A percentile compares a stretch with the other conserved stretches of the same genome.
Evolutionary conservation across 2,113 vertebrate species (phyloP).

Genomic region (Hippocampus comes): DNA sequence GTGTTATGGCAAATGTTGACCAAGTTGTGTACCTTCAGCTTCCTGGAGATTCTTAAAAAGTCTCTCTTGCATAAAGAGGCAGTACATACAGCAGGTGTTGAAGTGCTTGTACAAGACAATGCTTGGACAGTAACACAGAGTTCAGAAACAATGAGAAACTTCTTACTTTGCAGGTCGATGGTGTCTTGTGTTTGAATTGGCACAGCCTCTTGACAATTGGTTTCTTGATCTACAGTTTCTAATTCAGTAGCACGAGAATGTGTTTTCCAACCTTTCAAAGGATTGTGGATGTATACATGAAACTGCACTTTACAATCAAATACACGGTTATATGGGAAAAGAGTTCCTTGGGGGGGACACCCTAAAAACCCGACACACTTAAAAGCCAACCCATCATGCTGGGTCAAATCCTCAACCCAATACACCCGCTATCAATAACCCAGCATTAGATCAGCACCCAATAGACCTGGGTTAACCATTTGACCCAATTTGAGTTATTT

Average conservation of each 20-base stretch:
- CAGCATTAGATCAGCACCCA: no score
- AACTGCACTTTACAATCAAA: neutral
- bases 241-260: no score
- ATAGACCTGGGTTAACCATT: no score
- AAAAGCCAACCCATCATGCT: no score
- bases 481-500: no score
- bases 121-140: neutral
- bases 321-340: neutral
- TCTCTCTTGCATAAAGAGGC: neutral
- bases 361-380: no score
- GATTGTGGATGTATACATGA: no score
- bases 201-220: neutral
- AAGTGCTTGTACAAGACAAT: conserved; percentile 2
- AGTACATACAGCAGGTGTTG: neutral
- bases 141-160: conserved; percentile 1
- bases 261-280: no score
- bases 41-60: neutral
- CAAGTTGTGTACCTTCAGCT: neutral
- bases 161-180: neutral
- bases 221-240: no score
- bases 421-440: no score
- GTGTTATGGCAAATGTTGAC: conserved; percentile 26
- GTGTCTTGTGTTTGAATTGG: neutral
- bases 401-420: no score
- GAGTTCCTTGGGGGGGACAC: neutral